These are phyloP conservation scores for Panzeria rudis DNA, from an alignment of 2,888 invertebrate genomes.

Conservation along the genomic window DNA sequence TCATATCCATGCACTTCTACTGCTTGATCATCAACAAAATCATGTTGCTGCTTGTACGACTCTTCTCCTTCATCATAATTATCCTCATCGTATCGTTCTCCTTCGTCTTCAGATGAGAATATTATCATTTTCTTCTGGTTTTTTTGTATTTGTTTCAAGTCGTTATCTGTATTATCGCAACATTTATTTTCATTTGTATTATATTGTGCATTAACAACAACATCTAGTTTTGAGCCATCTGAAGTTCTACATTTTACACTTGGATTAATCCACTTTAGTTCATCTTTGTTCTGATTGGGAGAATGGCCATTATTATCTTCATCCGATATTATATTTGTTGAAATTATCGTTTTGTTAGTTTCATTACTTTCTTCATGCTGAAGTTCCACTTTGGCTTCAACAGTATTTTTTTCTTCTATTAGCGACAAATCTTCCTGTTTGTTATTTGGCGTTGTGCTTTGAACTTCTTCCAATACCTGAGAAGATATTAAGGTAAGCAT, in stretches of 20 bases:
- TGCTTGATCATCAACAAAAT: conserved; percentile 79
- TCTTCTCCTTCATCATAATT: conserved; percentile 63
- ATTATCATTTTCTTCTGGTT: not conserved
- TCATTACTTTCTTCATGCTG: not conserved
- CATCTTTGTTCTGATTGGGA: not conserved
- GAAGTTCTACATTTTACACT: conserved; percentile 70
- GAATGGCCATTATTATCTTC: not conserved
- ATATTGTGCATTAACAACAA: conserved; percentile 57
- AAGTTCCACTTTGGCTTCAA: not conserved
- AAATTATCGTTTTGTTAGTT: not conserved
- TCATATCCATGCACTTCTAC: conserved; percentile 77
- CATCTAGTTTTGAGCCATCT: conserved; percentile 73
- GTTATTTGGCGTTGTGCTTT: conserved; percentile 65
- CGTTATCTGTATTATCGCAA: conserved; percentile 1
- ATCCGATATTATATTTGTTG: not conserved
- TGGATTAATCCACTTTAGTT: conserved; percentile 85
- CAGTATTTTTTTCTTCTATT: not conserved
- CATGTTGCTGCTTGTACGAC: conserved; percentile 64
- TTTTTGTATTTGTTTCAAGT: not conserved
- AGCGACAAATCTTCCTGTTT: not conserved
- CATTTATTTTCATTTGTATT: conserved; percentile 1
- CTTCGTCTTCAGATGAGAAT: conserved; percentile 29
- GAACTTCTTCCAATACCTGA: conserved; percentile 26
- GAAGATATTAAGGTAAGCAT: not conserved
- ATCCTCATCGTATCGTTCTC: conserved; percentile 55